phyloP scores from a whole-genome alignment of 2,113 vertebrate species.

The Canis aureus region DNA sequence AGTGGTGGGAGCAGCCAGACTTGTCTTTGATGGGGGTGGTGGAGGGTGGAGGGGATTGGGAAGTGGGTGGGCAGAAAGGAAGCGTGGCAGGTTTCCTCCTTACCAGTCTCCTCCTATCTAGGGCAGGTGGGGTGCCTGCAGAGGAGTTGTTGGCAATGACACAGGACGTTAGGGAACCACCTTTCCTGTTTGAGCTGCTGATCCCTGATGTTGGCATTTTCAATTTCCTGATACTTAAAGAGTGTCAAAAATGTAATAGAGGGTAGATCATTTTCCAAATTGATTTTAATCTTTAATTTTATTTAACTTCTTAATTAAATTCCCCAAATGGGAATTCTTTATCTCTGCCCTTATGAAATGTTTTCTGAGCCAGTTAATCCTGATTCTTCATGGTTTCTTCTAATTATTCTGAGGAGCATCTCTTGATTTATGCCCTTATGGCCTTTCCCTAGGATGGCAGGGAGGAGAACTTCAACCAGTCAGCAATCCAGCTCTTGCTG shows the following conservation, averaged over 20 bases:
- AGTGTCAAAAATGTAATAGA: neutral
- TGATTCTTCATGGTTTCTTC: neutral
- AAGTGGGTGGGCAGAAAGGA: neutral
- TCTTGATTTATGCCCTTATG: neutral
- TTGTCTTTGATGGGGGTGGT: neutral
- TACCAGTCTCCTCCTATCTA: neutral
- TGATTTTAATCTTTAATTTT: conserved; percentile 41
- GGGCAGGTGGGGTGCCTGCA: neutral
- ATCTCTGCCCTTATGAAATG: neutral
- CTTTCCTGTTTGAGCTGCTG: neutral
- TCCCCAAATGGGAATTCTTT: conserved; percentile 4
- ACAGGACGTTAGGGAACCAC: neutral
- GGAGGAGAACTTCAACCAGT: neutral
- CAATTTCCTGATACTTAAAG: conserved; percentile 16
- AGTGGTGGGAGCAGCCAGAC: neutral
- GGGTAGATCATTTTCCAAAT: neutral
- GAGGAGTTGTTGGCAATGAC: neutral
- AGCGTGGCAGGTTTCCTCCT: neutral
- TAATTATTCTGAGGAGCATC: neutral
- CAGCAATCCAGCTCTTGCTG: neutral
- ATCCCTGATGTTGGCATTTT: neutral
- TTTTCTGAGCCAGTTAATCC: neutral
- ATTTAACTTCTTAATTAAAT: conserved; percentile 38
- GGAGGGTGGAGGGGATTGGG: neutral
- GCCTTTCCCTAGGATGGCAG: neutral